phyloP scores from a whole-genome alignment of 2,113 vertebrate species.

The rabbit (Oryctolagus cuniculus) region mOryCun1.1 NC_091448.1:26292501-26293000 shows the following conservation, averaged over 20 bases:
- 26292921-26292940: no score
- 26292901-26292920: no score
- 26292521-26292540: not conserved
- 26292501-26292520: not conserved
- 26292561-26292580: conserved; percentile 1
- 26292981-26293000: no score
- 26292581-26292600: not conserved
- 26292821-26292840: not conserved
- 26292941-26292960: no score
- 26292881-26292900: no score
- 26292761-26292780: not conserved
- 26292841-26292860: no score
- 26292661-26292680: not conserved
- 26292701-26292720: not conserved
- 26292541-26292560: not conserved
- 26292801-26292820: not conserved
- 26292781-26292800: not conserved
- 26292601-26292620: conserved; percentile 22
- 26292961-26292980: no score
- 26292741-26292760: not conserved
- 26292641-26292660: not conserved
- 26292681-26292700: not conserved
- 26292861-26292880: no score
- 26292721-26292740: not conserved
- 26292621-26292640: not conserved